Evolutionary conservation across 2,888 invertebrate species (phyloP).

Genomic region (Azorinus chamasolen): DNA sequence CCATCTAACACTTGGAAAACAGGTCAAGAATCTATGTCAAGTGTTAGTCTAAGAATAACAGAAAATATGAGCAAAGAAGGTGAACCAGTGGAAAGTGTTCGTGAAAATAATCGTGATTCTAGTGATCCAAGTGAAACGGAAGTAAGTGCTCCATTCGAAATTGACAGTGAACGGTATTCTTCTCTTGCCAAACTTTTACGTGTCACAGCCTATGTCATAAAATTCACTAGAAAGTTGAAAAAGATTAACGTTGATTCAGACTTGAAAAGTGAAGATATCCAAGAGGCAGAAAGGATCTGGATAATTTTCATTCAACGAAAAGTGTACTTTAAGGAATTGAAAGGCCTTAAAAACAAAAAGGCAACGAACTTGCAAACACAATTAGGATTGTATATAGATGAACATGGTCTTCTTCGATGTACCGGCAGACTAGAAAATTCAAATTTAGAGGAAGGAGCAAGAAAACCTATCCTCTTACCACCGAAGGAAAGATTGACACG

Average conservation of each 20-base stretch:
- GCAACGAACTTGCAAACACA: slow-evolving; percentile 29
- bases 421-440: slow-evolving; percentile 22
- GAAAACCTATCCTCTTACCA: slow-evolving; percentile 27
- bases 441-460: slow-evolving; percentile 13
- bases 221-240: slow-evolving; percentile 20
- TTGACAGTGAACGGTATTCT: slow-evolving; percentile 20
- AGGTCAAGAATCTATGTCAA: neutral
- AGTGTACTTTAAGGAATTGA: slow-evolving; percentile 5
- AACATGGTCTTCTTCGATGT: slow-evolving; percentile 13
- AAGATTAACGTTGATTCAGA: neutral
- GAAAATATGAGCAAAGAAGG: no score
- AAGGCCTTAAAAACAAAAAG: slow-evolving; percentile 5
- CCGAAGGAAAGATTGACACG: slow-evolving; percentile 15
- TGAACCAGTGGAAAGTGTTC: neutral
- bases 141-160: slow-evolving; percentile 17
- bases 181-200: slow-evolving; percentile 19
- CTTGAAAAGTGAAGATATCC: slow-evolving; percentile 19
- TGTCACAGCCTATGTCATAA: slow-evolving; percentile 15
- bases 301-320: slow-evolving; percentile 16
- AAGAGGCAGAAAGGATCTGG: slow-evolving; percentile 35
- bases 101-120: no score
- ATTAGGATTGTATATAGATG: slow-evolving; percentile 14
- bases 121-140: neutral
- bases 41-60: no score
- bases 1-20: neutral